Conservation (phyloP, 2,113 vertebrate genomes). For the Tragelaphus imberbis region DNA sequence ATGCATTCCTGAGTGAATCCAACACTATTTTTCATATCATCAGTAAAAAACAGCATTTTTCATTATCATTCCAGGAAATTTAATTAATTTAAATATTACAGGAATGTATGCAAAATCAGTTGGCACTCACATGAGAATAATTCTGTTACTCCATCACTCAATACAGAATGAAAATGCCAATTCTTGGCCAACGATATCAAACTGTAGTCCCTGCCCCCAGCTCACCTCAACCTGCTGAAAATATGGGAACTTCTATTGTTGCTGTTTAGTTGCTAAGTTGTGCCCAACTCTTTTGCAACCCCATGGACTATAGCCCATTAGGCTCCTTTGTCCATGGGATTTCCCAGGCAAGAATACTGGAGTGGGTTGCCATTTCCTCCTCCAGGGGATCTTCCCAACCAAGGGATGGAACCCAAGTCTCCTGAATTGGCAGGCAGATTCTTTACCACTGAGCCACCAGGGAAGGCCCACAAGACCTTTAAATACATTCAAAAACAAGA, state of each 20-base stretch:
- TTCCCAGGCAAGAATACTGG: not conserved
- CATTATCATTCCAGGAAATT: not conserved
- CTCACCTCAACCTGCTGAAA: not conserved
- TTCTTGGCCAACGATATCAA: not conserved
- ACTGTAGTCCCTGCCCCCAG: not conserved
- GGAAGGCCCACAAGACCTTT: not conserved
- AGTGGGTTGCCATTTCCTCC: not conserved
- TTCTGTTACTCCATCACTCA: not conserved
- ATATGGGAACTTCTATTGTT: not conserved
- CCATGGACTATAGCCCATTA: not conserved
- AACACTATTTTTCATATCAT: too few relatives aligned
- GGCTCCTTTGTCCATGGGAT: not conserved
- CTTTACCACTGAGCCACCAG: not conserved
- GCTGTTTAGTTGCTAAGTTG: not conserved
- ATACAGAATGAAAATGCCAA: not conserved
- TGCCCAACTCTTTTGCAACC: not conserved
- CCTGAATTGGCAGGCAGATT: not conserved
- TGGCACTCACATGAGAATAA: constrained; percentile 11
- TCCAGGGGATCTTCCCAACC: not conserved
- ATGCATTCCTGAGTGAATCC: not conserved
- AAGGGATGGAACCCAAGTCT: not conserved
- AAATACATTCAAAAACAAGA: not conserved
- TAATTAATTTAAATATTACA: constrained; percentile 11
- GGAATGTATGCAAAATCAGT: not conserved
- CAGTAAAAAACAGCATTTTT: not conserved